A percentile compares a stretch with the other conserved stretches of the same genome.
phyloP scores from a whole-genome alignment of 2,113 vertebrate genomes.

The Anolis carolinensis region DNA sequence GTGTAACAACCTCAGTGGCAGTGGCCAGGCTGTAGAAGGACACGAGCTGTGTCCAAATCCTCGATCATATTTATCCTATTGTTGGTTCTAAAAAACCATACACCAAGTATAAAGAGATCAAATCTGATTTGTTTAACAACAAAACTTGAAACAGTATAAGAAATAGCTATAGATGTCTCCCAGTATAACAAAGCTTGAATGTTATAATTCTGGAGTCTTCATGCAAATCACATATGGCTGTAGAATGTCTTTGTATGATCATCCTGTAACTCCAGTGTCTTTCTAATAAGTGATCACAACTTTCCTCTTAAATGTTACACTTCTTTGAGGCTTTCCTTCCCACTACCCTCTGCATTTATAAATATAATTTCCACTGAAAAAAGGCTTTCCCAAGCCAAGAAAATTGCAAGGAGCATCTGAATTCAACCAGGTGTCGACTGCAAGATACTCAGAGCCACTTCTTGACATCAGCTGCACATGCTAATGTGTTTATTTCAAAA shows the following conservation, averaged over 20 bases:
- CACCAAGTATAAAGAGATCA: too few relatives aligned
- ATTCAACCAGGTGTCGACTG: constrained; percentile 41
- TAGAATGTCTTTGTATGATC: neutral
- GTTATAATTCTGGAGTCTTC: neutral
- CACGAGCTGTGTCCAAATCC: too few relatives aligned
- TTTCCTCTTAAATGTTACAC: neutral
- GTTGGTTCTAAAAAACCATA: too few relatives aligned
- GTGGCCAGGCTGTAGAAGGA: too few relatives aligned
- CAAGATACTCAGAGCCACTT: constrained; percentile 47
- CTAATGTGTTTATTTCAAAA: constrained; percentile 66
- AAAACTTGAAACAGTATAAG: neutral
- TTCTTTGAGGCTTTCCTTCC: neutral
- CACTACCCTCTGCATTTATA: neutral
- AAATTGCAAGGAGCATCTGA: constrained; percentile 34
- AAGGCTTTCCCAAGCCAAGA: neutral
- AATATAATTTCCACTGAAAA: constrained; percentile 22
- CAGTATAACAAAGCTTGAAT: neutral
- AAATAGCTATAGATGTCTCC: neutral
- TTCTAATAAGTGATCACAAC: neutral
- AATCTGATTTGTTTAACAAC: too few relatives aligned
- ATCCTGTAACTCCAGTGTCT: neutral
- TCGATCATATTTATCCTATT: too few relatives aligned
- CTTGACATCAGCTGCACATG: constrained; percentile 51
- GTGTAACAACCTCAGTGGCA: too few relatives aligned
- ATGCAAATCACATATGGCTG: neutral